These are phyloP conservation scores for Geodia barretti DNA, from an alignment of 37 sponge, comb jelly and placozoan genomes.

Conservation along the genomic window DNA sequence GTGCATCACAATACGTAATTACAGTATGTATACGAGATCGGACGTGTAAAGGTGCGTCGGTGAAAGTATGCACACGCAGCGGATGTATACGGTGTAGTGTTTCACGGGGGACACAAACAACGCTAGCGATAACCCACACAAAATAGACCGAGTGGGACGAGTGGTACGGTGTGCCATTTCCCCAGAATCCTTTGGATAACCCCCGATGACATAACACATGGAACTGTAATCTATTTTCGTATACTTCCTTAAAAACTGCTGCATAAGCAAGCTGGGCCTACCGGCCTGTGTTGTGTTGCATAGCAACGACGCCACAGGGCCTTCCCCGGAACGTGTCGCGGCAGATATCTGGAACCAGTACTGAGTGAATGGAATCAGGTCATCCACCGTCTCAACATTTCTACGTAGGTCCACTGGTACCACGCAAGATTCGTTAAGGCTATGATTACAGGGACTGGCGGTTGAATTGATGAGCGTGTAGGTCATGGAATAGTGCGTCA, in stretches of 20 bases:
- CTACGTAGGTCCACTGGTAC: not conserved
- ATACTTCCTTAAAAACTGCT: too few relatives aligned
- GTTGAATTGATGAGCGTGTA: not conserved
- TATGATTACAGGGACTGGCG: not conserved
- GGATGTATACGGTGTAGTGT: too few relatives aligned
- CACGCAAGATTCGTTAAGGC: not conserved
- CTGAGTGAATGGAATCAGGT: slow-evolving; percentile 6
- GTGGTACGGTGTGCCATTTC: too few relatives aligned
- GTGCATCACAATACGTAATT: too few relatives aligned
- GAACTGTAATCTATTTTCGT: slow-evolving; percentile 20
- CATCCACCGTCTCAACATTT: not conserved
- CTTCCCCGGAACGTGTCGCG: slow-evolving; percentile 13
- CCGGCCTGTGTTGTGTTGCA: not conserved
- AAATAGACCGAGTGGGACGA: too few relatives aligned
- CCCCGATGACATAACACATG: not conserved
- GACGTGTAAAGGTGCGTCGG: too few relatives aligned
- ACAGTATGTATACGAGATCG: too few relatives aligned
- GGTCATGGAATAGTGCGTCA: slow-evolving; percentile 1
- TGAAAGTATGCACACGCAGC: too few relatives aligned
- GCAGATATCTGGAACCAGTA: slow-evolving; percentile 30
- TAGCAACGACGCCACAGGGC: slow-evolving; percentile 5
- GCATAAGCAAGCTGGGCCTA: too few relatives aligned
- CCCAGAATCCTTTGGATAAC: not conserved
- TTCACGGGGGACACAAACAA: too few relatives aligned
- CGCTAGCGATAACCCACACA: too few relatives aligned